These are phyloP conservation scores for Heterodera schachtii DNA, from an alignment of 1,140 invertebrate genomes.

Conservation along the genomic window DNA sequence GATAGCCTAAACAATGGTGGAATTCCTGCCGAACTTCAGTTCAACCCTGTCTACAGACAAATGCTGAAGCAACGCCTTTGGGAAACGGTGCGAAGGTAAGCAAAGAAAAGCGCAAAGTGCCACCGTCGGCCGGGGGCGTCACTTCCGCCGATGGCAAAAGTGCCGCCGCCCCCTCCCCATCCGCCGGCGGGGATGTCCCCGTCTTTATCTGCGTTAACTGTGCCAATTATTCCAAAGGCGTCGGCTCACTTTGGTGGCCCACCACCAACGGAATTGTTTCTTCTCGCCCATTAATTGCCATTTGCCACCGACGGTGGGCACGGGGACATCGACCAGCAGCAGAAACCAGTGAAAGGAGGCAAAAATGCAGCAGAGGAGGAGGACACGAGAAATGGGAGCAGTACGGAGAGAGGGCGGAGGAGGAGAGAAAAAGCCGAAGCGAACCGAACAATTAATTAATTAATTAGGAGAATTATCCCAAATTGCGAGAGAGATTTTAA, in stretches of 20 bases:
- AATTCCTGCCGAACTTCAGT: background rate
- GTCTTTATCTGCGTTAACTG: background rate
- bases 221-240: background rate
- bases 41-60: conserved; percentile 7
- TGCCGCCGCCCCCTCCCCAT: background rate
- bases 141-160: background rate
- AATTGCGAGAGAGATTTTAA: too few species aligned
- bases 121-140: too few species aligned
- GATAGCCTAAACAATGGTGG: background rate
- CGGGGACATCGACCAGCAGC: background rate
- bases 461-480: too few species aligned
- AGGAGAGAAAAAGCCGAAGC: background rate
- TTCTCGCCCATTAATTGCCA: conserved; percentile 28
- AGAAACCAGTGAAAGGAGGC: background rate
- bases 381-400: background rate
- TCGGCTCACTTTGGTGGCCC: background rate
- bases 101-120: background rate
- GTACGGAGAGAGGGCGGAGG: background rate
- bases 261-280: conserved; percentile 18
- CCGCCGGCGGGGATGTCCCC: background rate
- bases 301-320: conserved; percentile 11
- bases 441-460: background rate
- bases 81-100: background rate
- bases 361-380: conserved; percentile 2
- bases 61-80: background rate